Evolutionary conservation across 53 echinoderm and acorn worm genomes (phyloP).

Genomic region (Actinopyga echinites): DNA sequence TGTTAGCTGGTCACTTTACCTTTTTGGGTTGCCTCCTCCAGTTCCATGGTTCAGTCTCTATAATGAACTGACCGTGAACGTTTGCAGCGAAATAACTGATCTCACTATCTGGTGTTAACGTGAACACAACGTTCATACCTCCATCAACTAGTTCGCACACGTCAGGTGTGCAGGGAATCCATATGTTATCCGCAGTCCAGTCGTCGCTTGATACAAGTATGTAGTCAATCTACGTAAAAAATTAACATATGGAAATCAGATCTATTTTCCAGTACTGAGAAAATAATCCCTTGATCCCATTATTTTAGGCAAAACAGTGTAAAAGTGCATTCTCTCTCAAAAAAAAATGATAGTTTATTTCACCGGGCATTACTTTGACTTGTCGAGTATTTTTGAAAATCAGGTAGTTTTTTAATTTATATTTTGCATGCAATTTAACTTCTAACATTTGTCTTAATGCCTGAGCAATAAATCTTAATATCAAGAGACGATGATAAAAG

Average conservation of each 20-base stretch:
- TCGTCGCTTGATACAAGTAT: slow-evolving; percentile 38
- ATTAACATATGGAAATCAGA: neutral
- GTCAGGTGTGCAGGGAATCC: slow-evolving; percentile 61
- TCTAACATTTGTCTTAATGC: no score
- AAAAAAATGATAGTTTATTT: no score
- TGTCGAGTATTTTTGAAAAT: no score
- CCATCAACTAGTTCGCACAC: slow-evolving; percentile 46
- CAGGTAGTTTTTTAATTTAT: no score
- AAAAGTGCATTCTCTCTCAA: no score
- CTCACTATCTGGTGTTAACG: slow-evolving; percentile 38
- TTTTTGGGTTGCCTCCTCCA: slow-evolving; percentile 68
- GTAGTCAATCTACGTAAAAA: slow-evolving; percentile 55
- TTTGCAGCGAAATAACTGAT: slow-evolving; percentile 70
- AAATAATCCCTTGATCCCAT: no score
- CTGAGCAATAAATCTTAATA: no score
- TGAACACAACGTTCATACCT: slow-evolving; percentile 37
- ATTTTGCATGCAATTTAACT: no score
- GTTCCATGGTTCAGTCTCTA: slow-evolving; percentile 68
- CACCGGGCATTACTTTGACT: no score
- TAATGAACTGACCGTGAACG: slow-evolving; percentile 73
- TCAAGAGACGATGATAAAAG: no score
- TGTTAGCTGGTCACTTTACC: slow-evolving; percentile 2
- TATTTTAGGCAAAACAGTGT: no score
- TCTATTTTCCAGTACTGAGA: no score
- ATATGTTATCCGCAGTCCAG: slow-evolving; percentile 49